Conservation (phyloP, 2,888 invertebrate species). For the Drosophila pseudotakahashii region DNA sequence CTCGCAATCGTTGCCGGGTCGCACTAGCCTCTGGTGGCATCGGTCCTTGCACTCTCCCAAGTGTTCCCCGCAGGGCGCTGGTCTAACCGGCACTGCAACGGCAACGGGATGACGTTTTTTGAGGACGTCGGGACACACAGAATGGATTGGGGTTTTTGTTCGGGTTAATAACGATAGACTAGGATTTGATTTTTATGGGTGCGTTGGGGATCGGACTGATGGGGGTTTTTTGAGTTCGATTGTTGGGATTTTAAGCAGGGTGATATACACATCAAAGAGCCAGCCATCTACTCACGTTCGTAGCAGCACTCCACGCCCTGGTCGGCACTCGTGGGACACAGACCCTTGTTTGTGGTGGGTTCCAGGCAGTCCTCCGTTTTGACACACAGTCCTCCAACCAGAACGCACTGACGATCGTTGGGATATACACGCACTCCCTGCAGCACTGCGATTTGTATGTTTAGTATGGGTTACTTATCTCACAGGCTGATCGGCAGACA, state of each 20-base stretch:
- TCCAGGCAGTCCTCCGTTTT: conserved; percentile 76
- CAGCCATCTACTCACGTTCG: conserved; percentile 77
- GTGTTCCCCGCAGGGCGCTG: conserved; percentile 81
- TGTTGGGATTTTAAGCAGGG: conserved; percentile 31
- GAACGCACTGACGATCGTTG: conserved; percentile 80
- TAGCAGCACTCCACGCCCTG: conserved; percentile 83
- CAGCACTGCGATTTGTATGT: conserved; percentile 64
- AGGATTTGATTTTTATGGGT: conserved; percentile 3
- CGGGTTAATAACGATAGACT: conserved; percentile 14
- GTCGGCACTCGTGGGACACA: conserved; percentile 79
- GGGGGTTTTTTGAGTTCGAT: conserved; percentile 27
- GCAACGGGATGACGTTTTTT: conserved; percentile 38
- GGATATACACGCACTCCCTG: conserved; percentile 81
- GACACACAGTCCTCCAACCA: conserved; percentile 83
- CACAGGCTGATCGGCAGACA: conserved; percentile 26
- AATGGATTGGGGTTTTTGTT: conserved; percentile 20
- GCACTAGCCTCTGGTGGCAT: conserved; percentile 71
- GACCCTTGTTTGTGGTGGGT: conserved; percentile 78
- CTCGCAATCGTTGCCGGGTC: conserved; percentile 81
- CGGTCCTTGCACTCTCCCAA: conserved; percentile 79
- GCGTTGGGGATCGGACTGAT: conserved; percentile 13
- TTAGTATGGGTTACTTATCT: background rate
- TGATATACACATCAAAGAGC: conserved; percentile 2
- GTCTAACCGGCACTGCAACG: conserved; percentile 79
- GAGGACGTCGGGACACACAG: conserved; percentile 24